Conservation (phyloP, 2,888 invertebrate species). For the Polydrusus pterygomalis region DNA sequence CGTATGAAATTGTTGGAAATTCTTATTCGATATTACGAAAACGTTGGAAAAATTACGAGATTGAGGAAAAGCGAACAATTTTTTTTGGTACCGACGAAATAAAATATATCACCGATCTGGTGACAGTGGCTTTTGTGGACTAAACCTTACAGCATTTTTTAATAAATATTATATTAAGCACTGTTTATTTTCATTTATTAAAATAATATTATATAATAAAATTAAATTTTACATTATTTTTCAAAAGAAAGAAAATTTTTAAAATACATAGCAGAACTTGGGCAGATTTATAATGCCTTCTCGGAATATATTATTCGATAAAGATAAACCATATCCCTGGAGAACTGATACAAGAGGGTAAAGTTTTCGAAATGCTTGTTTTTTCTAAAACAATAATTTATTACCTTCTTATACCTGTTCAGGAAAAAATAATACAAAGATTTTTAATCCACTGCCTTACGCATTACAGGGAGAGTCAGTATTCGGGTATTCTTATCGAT, state of each 20-base stretch:
- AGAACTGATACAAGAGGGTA: constrained; percentile 20
- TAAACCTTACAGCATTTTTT: no score
- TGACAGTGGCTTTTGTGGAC: no score
- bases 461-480: no score
- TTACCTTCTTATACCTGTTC: neutral
- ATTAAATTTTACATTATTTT: constrained; percentile 30
- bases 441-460: neutral
- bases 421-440: neutral
- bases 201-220: neutral
- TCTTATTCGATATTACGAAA: no score
- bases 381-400: constrained; percentile 34
- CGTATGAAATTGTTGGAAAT: no score
- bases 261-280: constrained; percentile 45
- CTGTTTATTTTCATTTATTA: no score
- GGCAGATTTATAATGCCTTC: constrained; percentile 40
- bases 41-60: no score
- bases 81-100: no score
- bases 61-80: no score
- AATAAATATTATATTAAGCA: no score
- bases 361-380: constrained; percentile 29
- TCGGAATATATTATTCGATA: constrained; percentile 52
- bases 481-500: no score
- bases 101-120: no score
- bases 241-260: constrained; percentile 40
- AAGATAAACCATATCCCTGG: constrained; percentile 44